Conservation (phyloP, 2,888 invertebrate species). For the Orthonychiurus folsomi region DNA sequence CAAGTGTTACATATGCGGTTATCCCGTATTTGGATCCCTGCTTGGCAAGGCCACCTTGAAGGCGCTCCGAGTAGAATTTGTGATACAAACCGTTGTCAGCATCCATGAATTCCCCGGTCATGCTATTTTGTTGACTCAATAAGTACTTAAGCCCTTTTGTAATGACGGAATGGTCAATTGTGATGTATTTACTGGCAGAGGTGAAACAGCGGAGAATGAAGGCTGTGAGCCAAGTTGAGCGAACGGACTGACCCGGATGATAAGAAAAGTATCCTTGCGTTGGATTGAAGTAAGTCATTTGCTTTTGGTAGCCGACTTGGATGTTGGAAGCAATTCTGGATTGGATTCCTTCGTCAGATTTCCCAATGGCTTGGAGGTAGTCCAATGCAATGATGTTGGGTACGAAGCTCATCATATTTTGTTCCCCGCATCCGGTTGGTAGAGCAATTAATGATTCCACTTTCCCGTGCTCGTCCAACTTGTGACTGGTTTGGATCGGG, state of each 20-base stretch:
- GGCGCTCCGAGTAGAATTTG: conserved; percentile 45
- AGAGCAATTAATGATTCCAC: conserved; percentile 49
- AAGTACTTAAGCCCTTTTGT: conserved; percentile 47
- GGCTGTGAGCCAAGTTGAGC: conserved; percentile 46
- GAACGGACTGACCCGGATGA: neutral
- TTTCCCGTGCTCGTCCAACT: conserved; percentile 44
- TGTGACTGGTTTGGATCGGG: neutral
- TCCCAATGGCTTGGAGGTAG: conserved; percentile 2
- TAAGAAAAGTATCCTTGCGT: conserved; percentile 45
- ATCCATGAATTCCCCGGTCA: conserved; percentile 50
- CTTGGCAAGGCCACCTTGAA: conserved; percentile 49
- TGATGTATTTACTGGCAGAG: conserved; percentile 46
- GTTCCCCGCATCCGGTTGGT: conserved; percentile 14
- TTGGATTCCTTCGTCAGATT: neutral
- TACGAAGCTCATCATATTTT: conserved; percentile 12
- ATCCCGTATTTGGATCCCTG: conserved; percentile 44
- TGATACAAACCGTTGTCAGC: conserved; percentile 48
- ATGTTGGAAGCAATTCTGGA: conserved; percentile 47
- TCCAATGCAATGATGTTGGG: conserved; percentile 3
- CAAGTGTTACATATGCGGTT: conserved; percentile 50
- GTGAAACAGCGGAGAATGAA: conserved; percentile 50
- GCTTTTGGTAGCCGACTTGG: conserved; percentile 79
- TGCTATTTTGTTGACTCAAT: conserved; percentile 43
- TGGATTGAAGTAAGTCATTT: conserved; percentile 54
- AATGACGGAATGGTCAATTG: conserved; percentile 47